A percentile compares a stretch with the other conserved stretches of the same genome.
Conservation (phyloP, 2,113 vertebrate species). For the Rhineura floridana region DNA sequence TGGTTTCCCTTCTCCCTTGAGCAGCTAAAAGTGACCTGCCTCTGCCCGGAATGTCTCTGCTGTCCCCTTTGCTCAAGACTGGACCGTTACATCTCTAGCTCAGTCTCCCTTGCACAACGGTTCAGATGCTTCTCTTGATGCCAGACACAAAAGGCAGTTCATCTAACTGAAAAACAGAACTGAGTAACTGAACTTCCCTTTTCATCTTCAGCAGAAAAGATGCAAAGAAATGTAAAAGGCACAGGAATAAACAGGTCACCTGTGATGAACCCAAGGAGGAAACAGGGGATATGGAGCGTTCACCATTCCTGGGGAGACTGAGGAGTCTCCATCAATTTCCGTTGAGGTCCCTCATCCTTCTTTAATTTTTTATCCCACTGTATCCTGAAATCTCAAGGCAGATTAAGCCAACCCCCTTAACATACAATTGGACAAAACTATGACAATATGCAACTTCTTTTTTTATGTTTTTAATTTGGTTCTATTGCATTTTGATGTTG, state of each 20-base stretch:
- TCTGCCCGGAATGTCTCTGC: background rate
- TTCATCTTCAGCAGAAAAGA: conserved; percentile 26
- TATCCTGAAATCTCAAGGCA: background rate
- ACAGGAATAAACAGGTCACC: background rate
- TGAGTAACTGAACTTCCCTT: conserved; percentile 49
- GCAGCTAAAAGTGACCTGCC: background rate
- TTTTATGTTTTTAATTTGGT: no score
- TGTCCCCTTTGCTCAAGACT: background rate
- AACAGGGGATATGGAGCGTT: background rate
- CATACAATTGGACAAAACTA: background rate
- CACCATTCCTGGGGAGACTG: no score
- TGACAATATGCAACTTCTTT: no score
- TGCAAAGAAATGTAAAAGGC: conserved; percentile 7
- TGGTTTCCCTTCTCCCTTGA: no score
- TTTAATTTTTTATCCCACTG: background rate
- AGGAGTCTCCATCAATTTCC: background rate
- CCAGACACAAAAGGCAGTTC: background rate
- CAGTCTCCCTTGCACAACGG: background rate
- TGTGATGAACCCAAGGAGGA: fast-evolving
- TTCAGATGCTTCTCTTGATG: background rate
- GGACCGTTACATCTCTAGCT: no score
- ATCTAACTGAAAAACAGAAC: conserved; percentile 40
- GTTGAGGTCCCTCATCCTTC: background rate
- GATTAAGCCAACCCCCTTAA: background rate
- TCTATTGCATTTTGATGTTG: no score